Evolutionary conservation across 2,888 invertebrate genomes (phyloP), one percentile per base, ranked within the genome.

Genomic region (Tetranychus truncatus): DNA sequence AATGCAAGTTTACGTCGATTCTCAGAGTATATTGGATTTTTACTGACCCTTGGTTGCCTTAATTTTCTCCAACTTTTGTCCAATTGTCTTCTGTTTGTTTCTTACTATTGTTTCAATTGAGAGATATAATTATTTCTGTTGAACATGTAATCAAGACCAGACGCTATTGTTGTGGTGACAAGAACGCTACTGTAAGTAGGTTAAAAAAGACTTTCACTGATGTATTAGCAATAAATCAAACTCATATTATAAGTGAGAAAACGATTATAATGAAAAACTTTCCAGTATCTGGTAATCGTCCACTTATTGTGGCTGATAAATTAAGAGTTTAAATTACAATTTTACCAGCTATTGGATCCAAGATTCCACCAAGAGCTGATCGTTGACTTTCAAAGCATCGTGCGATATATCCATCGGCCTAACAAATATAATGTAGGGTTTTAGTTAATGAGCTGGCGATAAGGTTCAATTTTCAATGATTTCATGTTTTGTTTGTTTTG

Each of bases 261-360:
- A 24, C 1, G n/a, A n/a, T n/a, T 34, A 76, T 55, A 1, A 24
- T 24, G 24, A 24, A 24, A 24, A 24, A 24, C 24, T 24, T 72
- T 55, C 7, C 44, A 45, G 79, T 80, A 86, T 86, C 80, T 81
- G 97, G 96, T 81, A 97, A 90, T 75, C 95, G 84, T 78, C 88
- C 88, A 76, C 90, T 89, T 83, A 89, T 91, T 21, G 95, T 91
- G 77, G 97, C 85, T 0, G 93, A 88, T 74, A 95, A 84, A 81
- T 94, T 94, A 75, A 97, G 84, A 1, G 91, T 91, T 11, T 90
- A 92, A 78, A 97, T 89, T 2, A 99, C 85, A 65, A 96, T 85
- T 85, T 99, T 99, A 83, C 99, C 97, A 3, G 97, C 97, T 85
- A 95, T 87, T 0, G 97, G 97, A 84, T 99, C 97, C n/a, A 99